Evolutionary conservation across 2,113 vertebrate species (phyloP).

Genomic region (Nothoprocta perdicaria): DNA sequence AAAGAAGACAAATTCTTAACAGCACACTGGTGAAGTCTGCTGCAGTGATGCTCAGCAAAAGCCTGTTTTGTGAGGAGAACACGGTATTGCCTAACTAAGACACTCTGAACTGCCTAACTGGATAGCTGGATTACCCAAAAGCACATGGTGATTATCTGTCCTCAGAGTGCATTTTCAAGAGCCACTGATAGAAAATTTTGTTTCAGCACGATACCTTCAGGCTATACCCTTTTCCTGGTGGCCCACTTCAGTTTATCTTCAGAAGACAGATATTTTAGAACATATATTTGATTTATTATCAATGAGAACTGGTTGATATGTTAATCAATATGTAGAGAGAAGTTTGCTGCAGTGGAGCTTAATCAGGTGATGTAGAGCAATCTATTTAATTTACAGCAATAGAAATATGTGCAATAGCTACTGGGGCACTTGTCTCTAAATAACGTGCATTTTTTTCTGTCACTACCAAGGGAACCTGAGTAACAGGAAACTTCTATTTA

Average conservation of each 20-base stretch:
- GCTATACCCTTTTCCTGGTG: not conserved
- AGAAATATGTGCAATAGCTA: not conserved
- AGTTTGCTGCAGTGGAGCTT: not conserved
- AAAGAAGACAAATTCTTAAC: not conserved
- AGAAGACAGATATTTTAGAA: not conserved
- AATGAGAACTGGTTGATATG: not conserved
- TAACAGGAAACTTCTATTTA: conserved; percentile 9
- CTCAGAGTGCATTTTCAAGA: not conserved
- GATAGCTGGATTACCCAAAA: not conserved
- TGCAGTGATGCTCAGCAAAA: not conserved
- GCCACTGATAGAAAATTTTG: not conserved
- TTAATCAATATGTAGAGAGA: not conserved
- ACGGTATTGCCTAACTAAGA: not conserved
- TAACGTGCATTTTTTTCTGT: not conserved
- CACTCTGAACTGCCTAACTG: not conserved
- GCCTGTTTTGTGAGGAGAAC: not conserved
- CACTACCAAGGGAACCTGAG: conserved; percentile 6
- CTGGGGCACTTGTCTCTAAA: conserved; percentile 4
- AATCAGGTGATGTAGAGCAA: not conserved
- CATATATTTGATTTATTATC: not conserved
- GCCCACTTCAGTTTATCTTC: not conserved
- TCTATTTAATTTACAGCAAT: not conserved
- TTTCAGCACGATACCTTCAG: not conserved
- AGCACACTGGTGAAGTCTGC: not conserved
- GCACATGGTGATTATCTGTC: not conserved